Conservation (phyloP, 2,888 invertebrate species). For the Emmelina monodactyla region DNA sequence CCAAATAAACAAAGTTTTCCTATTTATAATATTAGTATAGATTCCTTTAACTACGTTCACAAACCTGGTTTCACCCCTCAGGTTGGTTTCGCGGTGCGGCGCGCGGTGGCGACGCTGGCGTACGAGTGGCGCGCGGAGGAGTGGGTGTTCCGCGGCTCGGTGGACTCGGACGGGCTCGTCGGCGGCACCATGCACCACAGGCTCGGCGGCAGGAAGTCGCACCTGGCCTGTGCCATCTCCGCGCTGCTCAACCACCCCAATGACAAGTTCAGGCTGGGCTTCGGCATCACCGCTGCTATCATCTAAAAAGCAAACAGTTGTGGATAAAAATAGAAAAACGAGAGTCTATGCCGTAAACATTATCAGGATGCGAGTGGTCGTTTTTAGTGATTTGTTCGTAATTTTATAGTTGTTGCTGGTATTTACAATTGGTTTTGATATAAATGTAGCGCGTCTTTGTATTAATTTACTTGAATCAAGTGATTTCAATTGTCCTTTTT, state of each 20-base stretch:
- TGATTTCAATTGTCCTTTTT: too few species aligned
- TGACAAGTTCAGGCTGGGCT: constrained; percentile 53
- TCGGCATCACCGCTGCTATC: constrained; percentile 46
- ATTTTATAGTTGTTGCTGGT: too few species aligned
- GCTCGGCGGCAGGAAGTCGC: constrained; percentile 40
- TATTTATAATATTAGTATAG: too few species aligned
- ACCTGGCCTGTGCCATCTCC: constrained; percentile 46
- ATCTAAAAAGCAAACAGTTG: constrained; percentile 20
- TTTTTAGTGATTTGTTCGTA: too few species aligned
- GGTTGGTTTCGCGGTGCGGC: constrained; percentile 47
- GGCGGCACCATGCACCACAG: constrained; percentile 47
- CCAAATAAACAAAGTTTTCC: too few species aligned
- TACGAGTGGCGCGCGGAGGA: constrained; percentile 47
- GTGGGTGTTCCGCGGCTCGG: constrained; percentile 49
- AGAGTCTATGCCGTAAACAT: too few species aligned
- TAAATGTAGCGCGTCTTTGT: too few species aligned
- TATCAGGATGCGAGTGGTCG: too few species aligned
- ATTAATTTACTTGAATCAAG: too few species aligned
- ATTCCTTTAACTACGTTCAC: too few species aligned
- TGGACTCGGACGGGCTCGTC: constrained; percentile 53
- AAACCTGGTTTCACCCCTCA: constrained; percentile 14
- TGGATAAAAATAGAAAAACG: too few species aligned
- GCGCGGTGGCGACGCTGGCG: constrained; percentile 45
- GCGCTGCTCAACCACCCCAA: constrained; percentile 59
- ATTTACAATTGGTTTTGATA: too few species aligned